Evolutionary conservation across 53 echinoderm and acorn worm genomes (phyloP), one percentile per base, ranked within the genome.

Genomic region (Temnopleurus reevesii): DNA sequence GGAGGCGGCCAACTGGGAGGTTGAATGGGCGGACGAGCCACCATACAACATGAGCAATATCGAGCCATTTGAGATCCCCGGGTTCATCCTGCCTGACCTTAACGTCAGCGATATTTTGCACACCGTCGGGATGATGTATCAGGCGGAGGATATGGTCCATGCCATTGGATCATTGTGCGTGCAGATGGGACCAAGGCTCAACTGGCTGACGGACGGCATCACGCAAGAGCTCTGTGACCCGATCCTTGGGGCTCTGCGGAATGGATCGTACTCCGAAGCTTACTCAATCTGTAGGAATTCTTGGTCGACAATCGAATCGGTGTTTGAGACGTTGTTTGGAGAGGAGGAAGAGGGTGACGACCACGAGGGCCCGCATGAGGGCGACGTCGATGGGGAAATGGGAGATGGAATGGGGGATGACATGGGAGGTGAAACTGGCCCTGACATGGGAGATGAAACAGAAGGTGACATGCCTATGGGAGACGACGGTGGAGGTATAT

Each of bases 101-200:
- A 66, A 30, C 71, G 25, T 87, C 18, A 65, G 71, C 28, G 71
- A 66, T 35, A 66, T 87, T 49, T 30, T 87, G 33, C 29, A 38
- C 19, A 34, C 71, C 24, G 34, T 87, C 5, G 88, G 88, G 19
- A 28, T 18, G 34, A 54, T 54, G 71, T 87, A 45, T 5, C 53
- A 54, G 46, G 88, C 88, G 2, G 71, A 87, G 17, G 88, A 87
- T 53, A 5, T 87, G 10, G 51, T 87, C 71, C 66, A 87, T 27
- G 65, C 88, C 4, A 29, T 87, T 0, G 88, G 88, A 12, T 71
- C 34, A 12, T 53, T 87, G 25, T 87, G 88, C 35, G 23, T 71
- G 10, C 13, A 71, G 54, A 47, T 87, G 53, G 71, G 88, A 15
- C 88, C 86, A 44, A 45, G 18, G 8, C 55, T 87, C 18, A 51